Percentiles rank a stretch among this genome's conserved stretches.
Evolutionary conservation across 2,797 vertebrate species (phyloP).

Genomic region (Alouatta caraya): DNA sequence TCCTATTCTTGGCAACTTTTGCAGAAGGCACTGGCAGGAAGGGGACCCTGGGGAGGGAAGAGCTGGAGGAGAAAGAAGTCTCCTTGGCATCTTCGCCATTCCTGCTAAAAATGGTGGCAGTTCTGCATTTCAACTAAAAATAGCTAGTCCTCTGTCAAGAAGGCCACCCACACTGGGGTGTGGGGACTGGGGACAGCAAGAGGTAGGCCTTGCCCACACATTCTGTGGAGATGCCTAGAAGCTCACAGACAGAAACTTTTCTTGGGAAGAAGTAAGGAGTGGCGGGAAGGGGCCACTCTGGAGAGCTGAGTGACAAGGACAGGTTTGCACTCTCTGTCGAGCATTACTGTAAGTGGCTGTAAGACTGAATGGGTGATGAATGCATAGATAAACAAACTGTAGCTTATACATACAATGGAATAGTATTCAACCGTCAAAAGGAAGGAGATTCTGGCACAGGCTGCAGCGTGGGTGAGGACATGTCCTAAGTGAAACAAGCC

Average conservation of each 20-base stretch:
- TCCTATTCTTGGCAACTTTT: conserved; percentile 46
- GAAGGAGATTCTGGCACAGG: background rate
- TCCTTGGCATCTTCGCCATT: conserved; percentile 42
- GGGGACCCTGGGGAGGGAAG: background rate
- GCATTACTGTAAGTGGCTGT: background rate
- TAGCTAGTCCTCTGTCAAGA: conserved; percentile 9
- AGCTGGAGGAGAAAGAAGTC: conserved; percentile 16
- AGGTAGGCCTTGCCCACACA: background rate
- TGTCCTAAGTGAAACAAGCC: background rate
- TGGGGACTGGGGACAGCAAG: background rate
- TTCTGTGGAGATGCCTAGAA: background rate
- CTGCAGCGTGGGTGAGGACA: background rate
- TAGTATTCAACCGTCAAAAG: background rate
- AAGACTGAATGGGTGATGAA: background rate
- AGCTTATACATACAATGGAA: no score
- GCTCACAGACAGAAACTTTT: background rate
- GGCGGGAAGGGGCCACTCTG: background rate
- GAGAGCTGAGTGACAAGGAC: background rate
- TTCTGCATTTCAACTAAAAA: conserved; percentile 39
- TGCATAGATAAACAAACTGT: background rate
- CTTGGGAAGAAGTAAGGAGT: background rate
- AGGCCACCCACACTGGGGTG: background rate
- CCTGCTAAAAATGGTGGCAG: conserved; percentile 32
- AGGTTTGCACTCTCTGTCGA: background rate
- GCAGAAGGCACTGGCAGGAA: background rate